phyloP scores from a whole-genome alignment of 2,888 invertebrate genomes.

The Pycnomerus fuliginosus region DNA sequence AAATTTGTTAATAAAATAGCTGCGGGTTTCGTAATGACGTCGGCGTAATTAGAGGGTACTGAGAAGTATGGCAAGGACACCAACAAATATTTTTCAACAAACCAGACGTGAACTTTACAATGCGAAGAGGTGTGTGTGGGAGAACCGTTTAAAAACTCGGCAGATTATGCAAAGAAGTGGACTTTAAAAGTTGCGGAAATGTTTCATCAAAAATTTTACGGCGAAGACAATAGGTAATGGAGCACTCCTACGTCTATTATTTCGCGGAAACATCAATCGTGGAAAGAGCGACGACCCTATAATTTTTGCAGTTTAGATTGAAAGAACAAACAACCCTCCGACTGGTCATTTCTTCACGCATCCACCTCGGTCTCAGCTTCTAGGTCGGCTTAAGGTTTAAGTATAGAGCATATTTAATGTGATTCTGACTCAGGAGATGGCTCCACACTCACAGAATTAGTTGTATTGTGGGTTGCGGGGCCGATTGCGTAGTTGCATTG shows the following conservation, averaged over 20 bases:
- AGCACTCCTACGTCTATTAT: not conserved
- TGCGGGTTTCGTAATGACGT: not conserved
- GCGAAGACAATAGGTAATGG: not conserved
- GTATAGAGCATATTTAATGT: no score
- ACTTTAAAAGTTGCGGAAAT: constrained; percentile 5
- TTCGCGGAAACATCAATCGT: not conserved
- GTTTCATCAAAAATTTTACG: not conserved
- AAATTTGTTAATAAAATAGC: no score
- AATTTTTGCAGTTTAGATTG: not conserved
- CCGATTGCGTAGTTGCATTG: no score
- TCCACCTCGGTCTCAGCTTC: no score
- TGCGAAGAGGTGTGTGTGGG: constrained; percentile 3
- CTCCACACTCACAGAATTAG: no score
- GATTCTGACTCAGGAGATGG: no score
- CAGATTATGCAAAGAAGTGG: no score
- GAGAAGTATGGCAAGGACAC: constrained; percentile 7
- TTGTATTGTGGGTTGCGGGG: no score
- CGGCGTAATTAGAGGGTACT: constrained; percentile 2
- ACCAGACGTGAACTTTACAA: not conserved
- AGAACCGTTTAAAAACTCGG: constrained; percentile 1
- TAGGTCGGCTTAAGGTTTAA: no score
- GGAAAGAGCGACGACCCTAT: not conserved
- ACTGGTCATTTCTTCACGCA: no score
- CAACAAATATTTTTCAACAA: constrained; percentile 3
- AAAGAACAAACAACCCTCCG: no score